Conservation (phyloP, 2,797 vertebrate species). For the Rhinoraja longicauda region DNA sequence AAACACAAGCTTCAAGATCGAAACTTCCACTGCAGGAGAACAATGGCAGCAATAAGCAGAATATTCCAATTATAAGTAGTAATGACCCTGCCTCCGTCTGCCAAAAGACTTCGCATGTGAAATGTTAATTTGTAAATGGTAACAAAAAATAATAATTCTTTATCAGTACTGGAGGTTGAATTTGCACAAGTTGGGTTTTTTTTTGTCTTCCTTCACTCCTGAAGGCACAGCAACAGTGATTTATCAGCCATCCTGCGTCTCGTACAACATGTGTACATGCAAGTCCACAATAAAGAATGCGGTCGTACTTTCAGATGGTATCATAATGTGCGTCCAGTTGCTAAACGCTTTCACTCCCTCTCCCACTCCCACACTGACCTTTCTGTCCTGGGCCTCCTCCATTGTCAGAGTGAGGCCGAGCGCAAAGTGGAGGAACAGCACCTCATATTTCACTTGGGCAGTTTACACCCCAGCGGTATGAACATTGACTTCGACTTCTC, state of each 20-base stretch:
- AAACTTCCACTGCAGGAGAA: neutral
- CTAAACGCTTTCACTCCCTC: too few species aligned
- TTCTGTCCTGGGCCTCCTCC: too few species aligned
- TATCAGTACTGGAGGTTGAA: neutral
- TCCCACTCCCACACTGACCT: too few species aligned
- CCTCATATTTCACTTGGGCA: too few species aligned
- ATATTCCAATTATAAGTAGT: slow-evolving; percentile 13
- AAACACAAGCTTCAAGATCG: neutral
- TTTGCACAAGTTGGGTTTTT: neutral
- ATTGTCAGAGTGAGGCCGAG: too few species aligned
- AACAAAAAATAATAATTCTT: neutral
- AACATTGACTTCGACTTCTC: too few species aligned
- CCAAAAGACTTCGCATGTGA: neutral
- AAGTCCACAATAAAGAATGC: neutral
- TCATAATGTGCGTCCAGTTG: neutral
- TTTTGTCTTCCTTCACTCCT: neutral
- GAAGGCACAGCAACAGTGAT: neutral
- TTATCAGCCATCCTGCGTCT: neutral
- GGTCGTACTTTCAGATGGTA: neutral
- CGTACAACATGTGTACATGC: neutral
- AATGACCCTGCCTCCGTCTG: neutral
- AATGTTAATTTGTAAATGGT: neutral
- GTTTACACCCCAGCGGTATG: too few species aligned
- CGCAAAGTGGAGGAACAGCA: too few species aligned
- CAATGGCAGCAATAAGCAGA: slow-evolving; percentile 10